Base-by-base conservation (phyloP, 2,797 vertebrate species). In the Sebastes minor region DNA sequence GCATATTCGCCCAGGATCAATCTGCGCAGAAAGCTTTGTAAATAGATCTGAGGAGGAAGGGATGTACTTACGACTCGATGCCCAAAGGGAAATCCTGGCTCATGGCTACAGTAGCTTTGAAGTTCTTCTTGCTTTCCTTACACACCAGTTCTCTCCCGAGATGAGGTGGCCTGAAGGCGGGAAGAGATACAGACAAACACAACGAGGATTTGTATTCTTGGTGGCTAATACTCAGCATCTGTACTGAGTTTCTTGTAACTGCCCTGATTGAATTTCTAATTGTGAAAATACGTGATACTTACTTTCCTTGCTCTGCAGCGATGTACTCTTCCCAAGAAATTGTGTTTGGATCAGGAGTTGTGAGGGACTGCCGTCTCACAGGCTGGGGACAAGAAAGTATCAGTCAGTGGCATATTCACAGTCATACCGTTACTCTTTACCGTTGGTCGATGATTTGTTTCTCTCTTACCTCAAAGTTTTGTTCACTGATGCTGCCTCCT, bases 311-410 rank as follows among this genome's bases (percentile, higher is more conserved):
- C 91, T 99, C 98, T 4, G 97, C 97, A 57, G 97, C 96, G 91
- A 98, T 97, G 93, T 99, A 99, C 83, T 99, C 98, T 80, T 99
- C 98, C 98, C 98, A 99, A 0, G 97, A 97, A 87, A 98, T 97
- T 2, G 97, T 98, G 92, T 98, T 99, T 73, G 97, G 96, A 0
- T 96, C 94, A 1, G 98, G 98, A 1, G 97, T 95, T 0, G 96
- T 96, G 69, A 99, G 97, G 0, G 98, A 99, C 93, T 96, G 97
- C 80, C 98, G 96, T 79, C 97, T 94, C 81, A 95, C 95, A 4
- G 98, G 97, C 98, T 99, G 96, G 8, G 10, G 68, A 74, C 3
- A 20, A 74, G 33, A 73, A 49, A 67, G 9, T 8, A 81, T 56
- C n/a, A 12, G 3, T 80, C 27, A 83, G 11, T 4, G 20, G 8